Evolutionary conservation across 1,140 invertebrate species (phyloP).

Genomic region (Drosophila biarmipes): DNA sequence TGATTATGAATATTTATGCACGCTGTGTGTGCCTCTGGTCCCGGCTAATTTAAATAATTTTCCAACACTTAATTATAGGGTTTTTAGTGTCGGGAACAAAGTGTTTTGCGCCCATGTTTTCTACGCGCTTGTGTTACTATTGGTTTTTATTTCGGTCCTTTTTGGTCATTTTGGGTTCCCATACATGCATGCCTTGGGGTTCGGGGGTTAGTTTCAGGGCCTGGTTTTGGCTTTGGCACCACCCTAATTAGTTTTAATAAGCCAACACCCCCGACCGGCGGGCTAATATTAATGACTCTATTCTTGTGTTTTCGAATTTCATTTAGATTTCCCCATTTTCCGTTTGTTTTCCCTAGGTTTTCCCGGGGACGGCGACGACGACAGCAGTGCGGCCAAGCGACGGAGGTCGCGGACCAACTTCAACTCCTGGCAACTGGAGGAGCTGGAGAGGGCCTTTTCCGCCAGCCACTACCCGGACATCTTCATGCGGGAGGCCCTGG

Average conservation of each 20-base stretch:
- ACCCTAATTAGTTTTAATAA: slow-evolving; percentile 75
- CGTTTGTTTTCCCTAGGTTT: slow-evolving; percentile 63
- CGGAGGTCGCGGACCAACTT: slow-evolving; percentile 98
- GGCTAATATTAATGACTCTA: slow-evolving; percentile 33
- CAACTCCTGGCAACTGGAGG: slow-evolving; percentile 99
- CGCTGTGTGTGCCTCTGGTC: slow-evolving; percentile 30
- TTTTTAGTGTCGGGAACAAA: slow-evolving; percentile 67
- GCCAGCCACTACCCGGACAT: slow-evolving; percentile 99
- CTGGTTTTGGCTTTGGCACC: slow-evolving; percentile 8
- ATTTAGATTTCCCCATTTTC: slow-evolving; percentile 23
- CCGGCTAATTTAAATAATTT: slow-evolving; percentile 72
- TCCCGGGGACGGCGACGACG: slow-evolving; percentile 83
- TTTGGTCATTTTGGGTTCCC: slow-evolving; percentile 7
- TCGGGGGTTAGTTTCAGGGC: slow-evolving; percentile 36
- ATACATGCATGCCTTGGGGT: neutral
- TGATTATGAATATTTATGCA: slow-evolving; percentile 84
- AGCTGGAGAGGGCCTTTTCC: slow-evolving; percentile 98
- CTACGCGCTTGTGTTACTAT: neutral
- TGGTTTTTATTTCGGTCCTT: neutral
- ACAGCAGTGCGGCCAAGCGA: slow-evolving; percentile 87
- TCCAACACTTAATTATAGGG: slow-evolving; percentile 75
- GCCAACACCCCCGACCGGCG: slow-evolving; percentile 10
- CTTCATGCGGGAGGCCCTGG: slow-evolving; percentile 98
- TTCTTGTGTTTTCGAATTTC: slow-evolving; percentile 23
- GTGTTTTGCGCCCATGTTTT: slow-evolving; percentile 50